These are phyloP conservation scores for Torymus aiolomorphi DNA, from an alignment of 2,888 invertebrate species.

Conservation along the genomic window DNA sequence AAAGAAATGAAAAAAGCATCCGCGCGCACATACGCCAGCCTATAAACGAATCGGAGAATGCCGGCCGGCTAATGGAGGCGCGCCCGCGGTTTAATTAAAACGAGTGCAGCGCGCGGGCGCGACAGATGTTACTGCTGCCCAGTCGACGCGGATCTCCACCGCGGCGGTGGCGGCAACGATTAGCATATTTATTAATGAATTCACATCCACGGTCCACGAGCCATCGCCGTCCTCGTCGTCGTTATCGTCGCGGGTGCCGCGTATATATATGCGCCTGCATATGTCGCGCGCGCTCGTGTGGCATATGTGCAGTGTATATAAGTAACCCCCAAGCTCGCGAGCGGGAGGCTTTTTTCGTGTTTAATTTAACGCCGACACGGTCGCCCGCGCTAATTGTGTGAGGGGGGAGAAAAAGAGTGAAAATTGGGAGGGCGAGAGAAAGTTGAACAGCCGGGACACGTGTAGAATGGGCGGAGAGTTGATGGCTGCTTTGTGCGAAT, in stretches of 20 bases:
- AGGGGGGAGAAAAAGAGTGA: slow-evolving; percentile 5
- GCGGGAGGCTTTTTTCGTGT: neutral
- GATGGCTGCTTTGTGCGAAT: too few species aligned
- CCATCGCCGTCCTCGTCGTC: slow-evolving; percentile 4
- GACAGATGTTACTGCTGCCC: slow-evolving; percentile 59
- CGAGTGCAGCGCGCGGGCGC: slow-evolving; percentile 48
- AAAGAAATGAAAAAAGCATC: neutral
- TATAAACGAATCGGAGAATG: slow-evolving; percentile 13
- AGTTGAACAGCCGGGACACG: neutral
- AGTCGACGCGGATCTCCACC: slow-evolving; percentile 24
- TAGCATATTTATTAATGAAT: slow-evolving; percentile 67
- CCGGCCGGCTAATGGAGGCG: slow-evolving; percentile 13
- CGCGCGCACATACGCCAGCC: too few species aligned
- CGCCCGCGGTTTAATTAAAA: slow-evolving; percentile 61
- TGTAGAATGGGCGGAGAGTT: neutral
- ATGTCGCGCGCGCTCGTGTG: too few species aligned
- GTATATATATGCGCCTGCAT: too few species aligned
- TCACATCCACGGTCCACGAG: slow-evolving; percentile 56
- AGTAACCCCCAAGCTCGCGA: too few species aligned
- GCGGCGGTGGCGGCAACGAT: slow-evolving; percentile 57
- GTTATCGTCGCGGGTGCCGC: neutral
- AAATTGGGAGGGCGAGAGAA: neutral
- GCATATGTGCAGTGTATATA: too few species aligned
- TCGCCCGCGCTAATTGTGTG: neutral
- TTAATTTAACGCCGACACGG: slow-evolving; percentile 20